A percentile compares a stretch with the other conserved stretches of the same genome.
These are phyloP conservation scores for Cosmorhoe ocellata DNA, from an alignment of 2,888 invertebrate genomes.

Conservation along the genomic window DNA sequence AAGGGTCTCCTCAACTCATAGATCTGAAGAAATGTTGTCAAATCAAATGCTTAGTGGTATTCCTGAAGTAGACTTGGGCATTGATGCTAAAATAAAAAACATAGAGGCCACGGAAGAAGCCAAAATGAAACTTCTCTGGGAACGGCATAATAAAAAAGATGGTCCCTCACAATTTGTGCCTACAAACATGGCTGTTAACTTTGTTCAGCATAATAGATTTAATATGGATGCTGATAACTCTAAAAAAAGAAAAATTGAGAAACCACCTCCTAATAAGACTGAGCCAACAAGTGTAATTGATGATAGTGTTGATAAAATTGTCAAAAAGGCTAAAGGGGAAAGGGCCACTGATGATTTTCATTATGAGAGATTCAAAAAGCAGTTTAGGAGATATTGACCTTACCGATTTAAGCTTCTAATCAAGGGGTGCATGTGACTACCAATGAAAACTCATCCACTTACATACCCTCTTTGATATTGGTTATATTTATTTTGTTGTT, in stretches of 20 bases:
- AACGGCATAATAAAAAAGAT: slow-evolving; percentile 95
- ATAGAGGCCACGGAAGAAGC: slow-evolving; percentile 99
- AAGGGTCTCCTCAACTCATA: slow-evolving; percentile 90
- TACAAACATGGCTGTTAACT: slow-evolving; percentile 98
- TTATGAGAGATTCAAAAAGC: slow-evolving; percentile 98
- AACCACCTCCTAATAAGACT: slow-evolving; percentile 65
- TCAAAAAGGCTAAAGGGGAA: slow-evolving; percentile 88
- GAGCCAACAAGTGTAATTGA: slow-evolving; percentile 61
- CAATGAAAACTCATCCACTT: no score
- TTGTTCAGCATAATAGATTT: slow-evolving; percentile 98
- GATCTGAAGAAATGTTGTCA: slow-evolving; percentile 99
- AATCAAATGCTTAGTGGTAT: slow-evolving; percentile 99
- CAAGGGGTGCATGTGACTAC: no score
- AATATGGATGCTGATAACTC: slow-evolving; percentile 90
- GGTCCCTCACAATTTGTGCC: slow-evolving; percentile 97
- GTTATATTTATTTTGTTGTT: no score
- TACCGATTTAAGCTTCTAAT: no score
- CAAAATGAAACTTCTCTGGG: slow-evolving; percentile 94
- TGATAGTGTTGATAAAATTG: slow-evolving; percentile 77
- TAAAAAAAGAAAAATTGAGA: slow-evolving; percentile 83
- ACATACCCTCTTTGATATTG: no score
- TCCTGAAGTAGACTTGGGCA: slow-evolving; percentile 99
- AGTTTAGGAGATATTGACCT: slow-evolving; percentile 91
- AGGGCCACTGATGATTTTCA: slow-evolving; percentile 98
- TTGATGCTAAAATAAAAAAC: slow-evolving; percentile 98